Base-by-base conservation (phyloP, 1,140 invertebrate genomes). In the Macrosteles quadrilineatus region DNA sequence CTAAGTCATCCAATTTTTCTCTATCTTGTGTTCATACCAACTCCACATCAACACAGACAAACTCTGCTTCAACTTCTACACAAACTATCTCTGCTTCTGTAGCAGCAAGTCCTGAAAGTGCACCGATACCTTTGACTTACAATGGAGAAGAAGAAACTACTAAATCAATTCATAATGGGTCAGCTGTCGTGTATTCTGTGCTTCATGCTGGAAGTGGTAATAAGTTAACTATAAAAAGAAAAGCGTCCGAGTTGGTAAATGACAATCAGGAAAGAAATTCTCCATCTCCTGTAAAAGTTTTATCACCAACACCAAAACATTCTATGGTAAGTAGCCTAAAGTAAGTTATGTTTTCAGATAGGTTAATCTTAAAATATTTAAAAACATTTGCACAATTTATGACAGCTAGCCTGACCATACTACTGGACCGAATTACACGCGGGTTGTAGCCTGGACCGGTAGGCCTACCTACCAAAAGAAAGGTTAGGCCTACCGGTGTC, bases 171-270 rank as follows among this genome's bases (percentile, higher is more conserved):
- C 86, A 86, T 53, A 90, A 89, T 81, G 88, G 88, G 68, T 85
- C 87, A 47, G 87, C 89, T 43, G 83, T n/a, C n/a, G n/a, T 91
- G 75, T 92, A 92, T 80, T 92, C 90, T 73, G 90, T 92, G 50
- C 87, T 91, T 83, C 91, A 90, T 80, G 87, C 89, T 71, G 90
- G 89, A 21, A 87, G 87, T 72, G 90, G 90, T 70, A 92, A 91
- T 78, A 91, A 92, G 84, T 91, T 92, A 76, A 92, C 90, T 31
- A 91, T 93, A 73, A 93, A 92, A 80, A 83, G 90, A 73, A 92
- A 91, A 83, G 85, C 87, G 55, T 83, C 87, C 64, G 86, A 86
- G 72, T 47, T 59, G 21, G 71, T 73, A 47, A 72, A 71, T 67
- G 70, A 62, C 47, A 29, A 14, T 19, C 30, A 63, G 23, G 29